Evolutionary conservation across 2,113 vertebrate species (phyloP), one percentile per base, ranked within the genome.

Genomic region (Phodopus roborovskii): DNA sequence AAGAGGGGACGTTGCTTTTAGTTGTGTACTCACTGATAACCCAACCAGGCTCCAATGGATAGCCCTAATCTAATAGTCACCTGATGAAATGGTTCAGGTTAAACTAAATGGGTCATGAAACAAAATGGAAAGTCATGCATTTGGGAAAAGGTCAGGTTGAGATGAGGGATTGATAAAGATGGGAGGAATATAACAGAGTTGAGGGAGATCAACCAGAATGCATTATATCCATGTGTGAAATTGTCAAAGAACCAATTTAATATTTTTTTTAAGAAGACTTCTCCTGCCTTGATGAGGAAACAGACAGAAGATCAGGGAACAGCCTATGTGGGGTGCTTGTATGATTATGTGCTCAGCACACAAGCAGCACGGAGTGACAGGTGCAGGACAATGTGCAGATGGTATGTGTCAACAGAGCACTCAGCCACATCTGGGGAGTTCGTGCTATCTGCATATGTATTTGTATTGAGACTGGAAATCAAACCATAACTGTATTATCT

Each of bases 281-380:
- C 17, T 30, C 74, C 8, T 64, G 45, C 36, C 20, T 85, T 22
- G 26, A 78, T 20, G 62, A 66, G 53, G 60, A 11, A 68, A 62
- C 9, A 30, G 48, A 30, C 1, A 28, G 45, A 22, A 58, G 30
- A 50, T 36, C 30, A 70, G 73, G 66, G 15, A 20, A 58, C 22
- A 42, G 4, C 8, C 56, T 48, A 2, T 39, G 10, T 26, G 4
- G 30, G 56, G 28, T 58, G 24, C 48, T 42, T 26, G 75, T 22
- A 5, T n/a, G 17, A 7, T 9, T 3, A 2, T 11, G 0, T 4
- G 10, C 10, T 77, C 3, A 10, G n/a, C 13, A 16, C 58, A 48
- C n/a, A 1, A 26, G 1, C 11, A 6, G 58, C 16, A 22, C 0
- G 0, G 4, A 16, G 11, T 24, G 15, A 84, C 39, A 45, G 45